Evolutionary conservation across 2,797 vertebrate genomes (phyloP), one percentile per base, ranked within the genome.

Genomic region (Austrolebias charrua): DNA sequence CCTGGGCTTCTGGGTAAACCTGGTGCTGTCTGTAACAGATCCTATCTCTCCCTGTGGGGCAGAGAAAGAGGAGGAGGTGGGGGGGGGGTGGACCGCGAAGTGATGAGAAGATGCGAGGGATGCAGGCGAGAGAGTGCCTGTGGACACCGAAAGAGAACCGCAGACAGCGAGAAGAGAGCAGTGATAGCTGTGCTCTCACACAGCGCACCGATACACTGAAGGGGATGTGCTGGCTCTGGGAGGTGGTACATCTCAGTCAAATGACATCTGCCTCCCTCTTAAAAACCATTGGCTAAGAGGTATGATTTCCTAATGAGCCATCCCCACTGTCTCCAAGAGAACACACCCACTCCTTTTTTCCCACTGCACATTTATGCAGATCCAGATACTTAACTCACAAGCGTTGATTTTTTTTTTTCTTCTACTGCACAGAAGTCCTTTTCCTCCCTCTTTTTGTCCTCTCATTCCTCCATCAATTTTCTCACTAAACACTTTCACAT

Each of bases 271-370:
- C 90, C 86, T 86, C 88, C 84, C 85, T 85, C 89, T 90, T 88
- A 76, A 88, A 92, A 89, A 80, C 87, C 88, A 93, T 94, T 93
- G 92, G 92, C 87, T 93, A 83, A 91, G 85, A 87, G 86, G 86
- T 78, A 88, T 86, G 86, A 88, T 88, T 93, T 87, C 77, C 85
- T 91, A 90, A 91, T 91, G 86, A 93, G 84, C 90, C 88, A 78
- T 89, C 81, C 87, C 85, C 45, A 71, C 88, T 81, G 85, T 89
- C 80, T 90, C 89, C 83, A 71, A 80, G 79, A 85, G 89, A 89
- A 84, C 85, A 88, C 90, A 79, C 88, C 86, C 84, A 78, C 87
- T 80, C 42, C 47, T 75, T 60, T n/a, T 53, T 45, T 59, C 55
- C 46, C 19, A 47, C 48, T 49, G 60, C 72, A 75, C 55, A 74